Evolutionary conservation across 2,888 invertebrate genomes (phyloP).

Genomic region (Epistrophella euchroma): DNA sequence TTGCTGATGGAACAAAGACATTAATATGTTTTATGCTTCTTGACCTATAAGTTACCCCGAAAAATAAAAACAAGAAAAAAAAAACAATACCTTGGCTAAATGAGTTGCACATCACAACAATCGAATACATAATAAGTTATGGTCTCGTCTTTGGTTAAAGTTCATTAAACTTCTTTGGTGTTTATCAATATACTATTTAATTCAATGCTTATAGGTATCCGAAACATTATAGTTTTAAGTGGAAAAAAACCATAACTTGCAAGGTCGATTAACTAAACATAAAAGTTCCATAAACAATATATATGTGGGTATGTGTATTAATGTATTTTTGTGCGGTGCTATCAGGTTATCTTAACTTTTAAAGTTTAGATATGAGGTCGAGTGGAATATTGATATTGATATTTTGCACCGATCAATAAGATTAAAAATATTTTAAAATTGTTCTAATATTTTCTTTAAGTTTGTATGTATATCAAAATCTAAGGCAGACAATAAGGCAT

Average conservation of each 20-base stretch:
- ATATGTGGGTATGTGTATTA: no score
- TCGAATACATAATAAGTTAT: slow-evolving; percentile 48
- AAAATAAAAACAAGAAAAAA: neutral
- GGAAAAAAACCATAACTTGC: slow-evolving; percentile 24
- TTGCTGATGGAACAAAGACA: neutral
- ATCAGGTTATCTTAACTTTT: slow-evolving; percentile 7
- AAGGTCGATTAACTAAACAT: neutral
- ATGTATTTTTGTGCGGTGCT: neutral
- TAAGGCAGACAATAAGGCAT: neutral
- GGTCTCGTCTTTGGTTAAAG: slow-evolving; percentile 15
- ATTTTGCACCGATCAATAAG: neutral
- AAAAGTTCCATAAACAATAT: neutral
- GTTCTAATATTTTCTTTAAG: no score
- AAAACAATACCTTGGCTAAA: slow-evolving; percentile 46
- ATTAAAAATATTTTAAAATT: neutral
- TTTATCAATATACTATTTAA: slow-evolving; percentile 4
- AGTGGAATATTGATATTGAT: neutral
- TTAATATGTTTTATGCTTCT: slow-evolving; percentile 15
- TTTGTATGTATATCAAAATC: neutral
- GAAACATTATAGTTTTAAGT: neutral
- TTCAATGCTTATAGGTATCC: neutral
- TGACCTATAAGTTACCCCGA: slow-evolving; percentile 4
- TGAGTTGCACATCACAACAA: slow-evolving; percentile 61
- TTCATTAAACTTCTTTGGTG: slow-evolving; percentile 7
- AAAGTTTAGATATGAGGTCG: neutral